Percentiles rank a stretch among this genome's conserved stretches.
phyloP scores from a whole-genome alignment of 2,113 vertebrate genomes.

The Daphoenositta chrysoptera region DNA sequence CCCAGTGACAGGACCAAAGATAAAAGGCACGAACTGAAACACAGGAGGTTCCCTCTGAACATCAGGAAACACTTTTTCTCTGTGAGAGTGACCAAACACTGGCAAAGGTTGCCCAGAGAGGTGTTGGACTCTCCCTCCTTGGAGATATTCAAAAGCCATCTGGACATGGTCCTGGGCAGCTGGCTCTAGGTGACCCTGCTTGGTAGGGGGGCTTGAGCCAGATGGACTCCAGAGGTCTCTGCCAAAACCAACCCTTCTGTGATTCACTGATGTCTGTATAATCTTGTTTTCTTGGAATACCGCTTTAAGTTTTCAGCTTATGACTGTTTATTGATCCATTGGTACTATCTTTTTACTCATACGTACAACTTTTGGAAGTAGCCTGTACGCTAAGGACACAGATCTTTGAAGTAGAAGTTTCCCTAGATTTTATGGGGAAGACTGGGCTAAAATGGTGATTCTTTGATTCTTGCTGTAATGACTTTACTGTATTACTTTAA shows the following conservation, averaged over 20 bases:
- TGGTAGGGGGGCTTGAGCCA: background rate
- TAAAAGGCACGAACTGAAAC: background rate
- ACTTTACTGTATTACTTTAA: background rate
- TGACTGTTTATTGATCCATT: background rate
- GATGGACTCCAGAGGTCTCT: background rate
- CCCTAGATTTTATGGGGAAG: background rate
- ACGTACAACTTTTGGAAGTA: background rate
- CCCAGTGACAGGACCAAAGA: background rate
- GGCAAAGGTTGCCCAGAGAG: background rate
- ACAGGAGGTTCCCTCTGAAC: background rate
- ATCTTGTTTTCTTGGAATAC: background rate
- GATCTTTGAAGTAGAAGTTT: background rate
- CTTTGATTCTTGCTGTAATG: background rate
- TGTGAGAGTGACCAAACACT: background rate
- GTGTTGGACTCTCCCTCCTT: background rate
- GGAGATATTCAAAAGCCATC: background rate
- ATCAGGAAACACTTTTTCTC: background rate
- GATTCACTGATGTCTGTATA: background rate
- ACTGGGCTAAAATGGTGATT: background rate
- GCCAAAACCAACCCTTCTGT: background rate
- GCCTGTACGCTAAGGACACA: background rate
- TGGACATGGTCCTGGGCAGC: background rate
- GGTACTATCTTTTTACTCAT: background rate
- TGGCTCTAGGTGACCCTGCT: background rate
- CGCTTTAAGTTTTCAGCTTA: background rate